phyloP scores from a whole-genome alignment of 1,140 invertebrate genomes.

The Steinernema feltiae region DNA sequence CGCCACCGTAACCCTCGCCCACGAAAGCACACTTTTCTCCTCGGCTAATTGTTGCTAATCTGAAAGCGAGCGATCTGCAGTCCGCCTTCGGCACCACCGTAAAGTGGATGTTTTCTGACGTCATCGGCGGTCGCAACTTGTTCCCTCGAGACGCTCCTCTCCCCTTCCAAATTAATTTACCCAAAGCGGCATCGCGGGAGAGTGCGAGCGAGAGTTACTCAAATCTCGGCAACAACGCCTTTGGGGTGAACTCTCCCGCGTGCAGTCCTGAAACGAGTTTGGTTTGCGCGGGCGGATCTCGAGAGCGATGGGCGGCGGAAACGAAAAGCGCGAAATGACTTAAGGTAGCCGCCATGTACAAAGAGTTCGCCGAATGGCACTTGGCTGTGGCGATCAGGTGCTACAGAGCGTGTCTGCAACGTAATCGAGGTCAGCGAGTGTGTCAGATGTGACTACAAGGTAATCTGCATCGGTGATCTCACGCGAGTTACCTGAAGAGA shows the following conservation, averaged over 20 bases:
- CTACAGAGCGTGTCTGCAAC: too few species aligned
- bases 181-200: neutral
- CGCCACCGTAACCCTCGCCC: neutral
- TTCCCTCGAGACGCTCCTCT: neutral
- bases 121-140: neutral
- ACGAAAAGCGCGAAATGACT: neutral
- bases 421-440: neutral
- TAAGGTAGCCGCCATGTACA: neutral
- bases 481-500: neutral
- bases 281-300: neutral
- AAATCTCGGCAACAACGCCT: conserved; percentile 2
- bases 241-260: too few species aligned
- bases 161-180: conserved; percentile 1
- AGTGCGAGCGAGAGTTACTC: neutral
- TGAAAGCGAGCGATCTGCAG: neutral
- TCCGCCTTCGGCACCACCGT: neutral
- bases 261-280: conserved; percentile 4
- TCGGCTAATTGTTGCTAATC: neutral
- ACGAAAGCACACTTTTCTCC: neutral
- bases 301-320: neutral
- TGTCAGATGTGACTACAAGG: too few species aligned
- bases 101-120: neutral
- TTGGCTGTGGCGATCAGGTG: neutral
- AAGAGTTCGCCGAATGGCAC: neutral
- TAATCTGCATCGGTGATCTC: neutral